Conservation (phyloP, 2,113 vertebrate genomes). For the Taurulus bubalis region DNA sequence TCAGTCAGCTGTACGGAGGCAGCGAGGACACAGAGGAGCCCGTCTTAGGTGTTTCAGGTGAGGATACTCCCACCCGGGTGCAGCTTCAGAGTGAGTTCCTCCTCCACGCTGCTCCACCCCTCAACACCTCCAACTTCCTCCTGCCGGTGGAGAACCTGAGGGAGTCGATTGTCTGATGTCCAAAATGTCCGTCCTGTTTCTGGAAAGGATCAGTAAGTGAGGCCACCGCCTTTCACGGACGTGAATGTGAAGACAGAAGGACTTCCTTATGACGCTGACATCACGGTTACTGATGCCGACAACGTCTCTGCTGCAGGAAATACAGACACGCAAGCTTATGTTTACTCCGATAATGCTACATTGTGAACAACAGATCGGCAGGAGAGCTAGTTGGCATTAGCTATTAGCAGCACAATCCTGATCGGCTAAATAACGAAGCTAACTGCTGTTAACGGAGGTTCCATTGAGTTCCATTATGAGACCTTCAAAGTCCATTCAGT, state of each 20-base stretch:
- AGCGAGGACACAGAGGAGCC: neutral
- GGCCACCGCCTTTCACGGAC: neutral
- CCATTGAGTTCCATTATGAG: neutral
- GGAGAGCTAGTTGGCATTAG: neutral
- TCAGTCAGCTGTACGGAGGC: conserved; percentile 83
- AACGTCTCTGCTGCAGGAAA: neutral
- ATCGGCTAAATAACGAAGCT: neutral
- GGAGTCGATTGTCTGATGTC: conserved; percentile 87
- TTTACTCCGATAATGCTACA: neutral
- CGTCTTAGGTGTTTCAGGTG: neutral
- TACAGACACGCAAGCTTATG: neutral
- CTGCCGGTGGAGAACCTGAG: conserved; percentile 69
- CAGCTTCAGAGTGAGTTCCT: conserved; percentile 75
- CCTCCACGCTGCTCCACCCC: conserved; percentile 70
- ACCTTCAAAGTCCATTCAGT: neutral
- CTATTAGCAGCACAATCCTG: neutral
- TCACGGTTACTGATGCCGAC: neutral
- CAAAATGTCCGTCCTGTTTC: neutral
- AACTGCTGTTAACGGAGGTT: neutral
- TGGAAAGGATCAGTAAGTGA: neutral
- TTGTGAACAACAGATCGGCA: neutral
- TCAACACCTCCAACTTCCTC: conserved; percentile 3
- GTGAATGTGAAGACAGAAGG: neutral
- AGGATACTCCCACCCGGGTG: conserved; percentile 1
- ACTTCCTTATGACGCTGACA: neutral